These are phyloP conservation scores for Macrosoma leucophasiata DNA, from an alignment of 2,888 invertebrate genomes.

Conservation along the genomic window DNA sequence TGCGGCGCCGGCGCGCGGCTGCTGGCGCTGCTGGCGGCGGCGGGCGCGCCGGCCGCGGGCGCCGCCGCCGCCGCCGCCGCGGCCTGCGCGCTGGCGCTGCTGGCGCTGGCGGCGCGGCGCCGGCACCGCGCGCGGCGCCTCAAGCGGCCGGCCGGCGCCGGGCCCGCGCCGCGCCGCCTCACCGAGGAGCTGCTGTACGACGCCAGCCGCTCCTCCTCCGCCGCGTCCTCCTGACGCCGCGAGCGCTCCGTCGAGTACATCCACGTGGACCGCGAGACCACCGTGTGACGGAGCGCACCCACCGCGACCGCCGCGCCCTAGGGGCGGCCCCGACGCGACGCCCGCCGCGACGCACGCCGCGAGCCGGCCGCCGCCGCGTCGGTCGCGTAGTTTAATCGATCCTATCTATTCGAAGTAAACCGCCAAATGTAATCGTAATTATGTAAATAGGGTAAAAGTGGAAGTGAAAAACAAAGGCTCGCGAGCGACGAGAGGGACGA, in stretches of 20 bases:
- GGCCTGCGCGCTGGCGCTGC: conserved; percentile 42
- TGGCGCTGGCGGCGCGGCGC: conserved; percentile 74
- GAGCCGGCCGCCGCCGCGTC: conserved; percentile 7
- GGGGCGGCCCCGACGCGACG: conserved; percentile 1
- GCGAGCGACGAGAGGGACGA: too few relatives aligned
- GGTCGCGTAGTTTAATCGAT: too few relatives aligned
- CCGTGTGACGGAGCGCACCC: conserved; percentile 81
- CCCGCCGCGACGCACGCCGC: conserved; percentile 6
- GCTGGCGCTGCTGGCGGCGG: conserved; percentile 79
- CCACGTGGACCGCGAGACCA: conserved; percentile 94
- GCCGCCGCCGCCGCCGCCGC: conserved; percentile 68
- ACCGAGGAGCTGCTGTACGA: conserved; percentile 83
- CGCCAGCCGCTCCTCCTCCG: conserved; percentile 71
- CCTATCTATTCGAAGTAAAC: too few relatives aligned
- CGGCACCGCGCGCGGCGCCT: conserved; percentile 73
- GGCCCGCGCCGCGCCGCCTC: conserved; percentile 77
- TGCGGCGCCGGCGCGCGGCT: conserved; percentile 44
- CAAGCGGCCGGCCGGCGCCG: conserved; percentile 77
- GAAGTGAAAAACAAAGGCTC: too few relatives aligned
- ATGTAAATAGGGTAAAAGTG: too few relatives aligned
- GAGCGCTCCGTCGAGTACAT: conserved; percentile 94
- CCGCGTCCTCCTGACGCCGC: conserved; percentile 89
- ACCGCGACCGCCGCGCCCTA: not conserved
- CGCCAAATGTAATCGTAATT: too few relatives aligned
- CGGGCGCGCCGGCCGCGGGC: conserved; percentile 67